Base-by-base conservation (phyloP, 2,888 invertebrate species). In the Neoaliturus tenellus region DNA sequence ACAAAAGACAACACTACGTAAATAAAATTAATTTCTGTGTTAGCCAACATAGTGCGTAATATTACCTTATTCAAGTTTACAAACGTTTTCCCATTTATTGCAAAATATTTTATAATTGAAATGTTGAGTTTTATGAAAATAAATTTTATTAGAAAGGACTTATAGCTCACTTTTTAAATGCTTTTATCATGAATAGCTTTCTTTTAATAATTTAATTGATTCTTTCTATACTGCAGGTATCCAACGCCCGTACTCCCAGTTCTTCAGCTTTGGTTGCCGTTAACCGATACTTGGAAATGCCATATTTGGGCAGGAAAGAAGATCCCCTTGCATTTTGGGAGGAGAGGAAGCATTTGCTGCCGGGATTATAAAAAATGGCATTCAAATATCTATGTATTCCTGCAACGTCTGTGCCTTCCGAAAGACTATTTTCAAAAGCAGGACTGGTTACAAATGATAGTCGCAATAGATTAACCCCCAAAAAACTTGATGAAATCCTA, bases 401-500 rank as follows among this genome's bases (percentile, higher is more conserved):
- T 12, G 75, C 75, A 1, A 41, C 75, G 3, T 75, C 75, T 0
- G 25, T 44, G 6, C 75, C 75, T 8, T 75, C 75, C 0, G 75
- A 75, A 48, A 41, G 75, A 48, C 23, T 75, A 2, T 75, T 75
- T 75, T 75, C 75, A 12, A 41, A 2, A 23, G 75, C 75, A 17
- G 75, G 48, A 1, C 23, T 48, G 28, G n/a, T 80, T 1, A 58
- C 58, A 3, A 80, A 80, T 55, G 58, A 80, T 25, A 28, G 80
- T 10, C 31, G 80, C 55, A 80, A 80, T 28, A 31, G 80, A 6
- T 8, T 80, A 23, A 12, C 2, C 8, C 1, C 80, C 0, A 33
- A 80, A 80, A 80, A 80, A 55, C 33, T 80, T 3, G 48, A 75
- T 17, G 4, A 80, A 55, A 20, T 80, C 20, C n/a, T 80, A n/a